A percentile compares a stretch with the other conserved stretches of the same genome.
phyloP scores from a whole-genome alignment of 2,888 invertebrate genomes.

The Caenorhabditis becei region DNA sequence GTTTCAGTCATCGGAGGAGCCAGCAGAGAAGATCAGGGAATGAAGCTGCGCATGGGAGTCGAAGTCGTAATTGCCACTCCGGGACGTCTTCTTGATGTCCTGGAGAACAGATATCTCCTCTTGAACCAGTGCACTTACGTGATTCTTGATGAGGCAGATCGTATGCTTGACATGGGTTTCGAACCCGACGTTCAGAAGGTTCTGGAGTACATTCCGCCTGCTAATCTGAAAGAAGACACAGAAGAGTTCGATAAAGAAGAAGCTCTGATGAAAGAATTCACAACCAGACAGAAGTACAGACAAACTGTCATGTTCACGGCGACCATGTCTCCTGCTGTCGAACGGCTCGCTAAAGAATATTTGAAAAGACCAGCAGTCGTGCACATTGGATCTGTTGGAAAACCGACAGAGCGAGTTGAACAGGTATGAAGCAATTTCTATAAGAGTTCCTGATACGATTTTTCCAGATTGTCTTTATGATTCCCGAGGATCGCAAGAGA shows the following conservation, averaged over 20 bases:
- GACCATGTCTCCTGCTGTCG: conserved; percentile 99
- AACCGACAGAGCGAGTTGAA: conserved; percentile 97
- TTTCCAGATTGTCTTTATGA: conserved; percentile 89
- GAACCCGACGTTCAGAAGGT: conserved; percentile 97
- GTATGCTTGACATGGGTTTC: conserved; percentile 99
- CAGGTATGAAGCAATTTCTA: conserved; percentile 84
- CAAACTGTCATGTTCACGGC: conserved; percentile 99
- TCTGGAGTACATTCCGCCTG: conserved; percentile 96
- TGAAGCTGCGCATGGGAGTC: conserved; percentile 89
- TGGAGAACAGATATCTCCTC: conserved; percentile 97
- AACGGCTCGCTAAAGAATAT: conserved; percentile 94
- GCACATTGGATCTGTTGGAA: conserved; percentile 96
- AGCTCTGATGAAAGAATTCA: conserved; percentile 93
- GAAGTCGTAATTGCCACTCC: conserved; percentile 99
- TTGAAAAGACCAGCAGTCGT: conserved; percentile 96
- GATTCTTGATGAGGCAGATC: conserved; percentile 90
- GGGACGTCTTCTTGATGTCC: conserved; percentile 97
- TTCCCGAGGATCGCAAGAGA: conserved; percentile 94
- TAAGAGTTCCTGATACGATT: not conserved
- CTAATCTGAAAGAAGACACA: conserved; percentile 97
- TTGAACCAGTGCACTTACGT: conserved; percentile 98
- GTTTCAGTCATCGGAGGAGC: conserved; percentile 96
- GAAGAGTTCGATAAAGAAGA: conserved; percentile 97
- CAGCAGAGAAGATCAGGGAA: conserved; percentile 97
- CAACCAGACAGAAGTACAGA: conserved; percentile 95